Base-by-base conservation (phyloP, 2,888 invertebrate species). In the Tuta absoluta region DNA sequence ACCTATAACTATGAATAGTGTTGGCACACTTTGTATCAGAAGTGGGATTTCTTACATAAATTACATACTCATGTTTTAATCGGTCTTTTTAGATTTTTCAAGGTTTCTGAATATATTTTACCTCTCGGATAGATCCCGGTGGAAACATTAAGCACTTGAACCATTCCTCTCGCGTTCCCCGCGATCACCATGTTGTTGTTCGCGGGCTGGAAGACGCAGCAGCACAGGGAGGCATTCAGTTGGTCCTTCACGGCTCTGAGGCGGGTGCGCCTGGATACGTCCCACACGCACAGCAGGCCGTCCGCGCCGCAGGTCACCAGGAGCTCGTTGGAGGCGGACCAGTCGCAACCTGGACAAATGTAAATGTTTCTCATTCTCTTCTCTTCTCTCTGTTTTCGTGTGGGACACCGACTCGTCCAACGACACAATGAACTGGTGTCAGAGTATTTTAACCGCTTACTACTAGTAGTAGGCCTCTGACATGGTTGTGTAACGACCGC, bases 141-240 rank as follows among this genome's bases (percentile, higher is more conserved):
- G 0, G 97, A 97, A 38, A 97, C 93, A 80, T 97, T 97, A 58
- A 96, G 92, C 19, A 96, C 94, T 77, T 95, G 94, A 0, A 97
- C 93, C 86, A 95, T 93, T 12, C 96, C 96, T 74, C 93, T 92
- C 11, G 93, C 93, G 76, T 95, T 96, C 0, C 96, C 96, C 53
- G 94, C 93, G 76, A 96, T 94, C 72, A 97, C 94, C 91, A 97
- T 94, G 85, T 97, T 97, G 79, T 97, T 97, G 80, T 97, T 97
- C 57, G 95, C 93, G 0, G 97, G 97, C 79, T 96, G 95, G 86
- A 97, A 97, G 61, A 94, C 92, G 82, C 96, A 96, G 77, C 94
- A 95, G 0, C 95, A 86, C 66, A 96, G 86, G 78, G 94, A 93
- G 63, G 94, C 92, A 59, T 82, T 87, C 61, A 93, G 89, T 71